Evolutionary conservation across 2,113 vertebrate species (phyloP).

Genomic region (Pygoscelis antarcticus): DNA sequence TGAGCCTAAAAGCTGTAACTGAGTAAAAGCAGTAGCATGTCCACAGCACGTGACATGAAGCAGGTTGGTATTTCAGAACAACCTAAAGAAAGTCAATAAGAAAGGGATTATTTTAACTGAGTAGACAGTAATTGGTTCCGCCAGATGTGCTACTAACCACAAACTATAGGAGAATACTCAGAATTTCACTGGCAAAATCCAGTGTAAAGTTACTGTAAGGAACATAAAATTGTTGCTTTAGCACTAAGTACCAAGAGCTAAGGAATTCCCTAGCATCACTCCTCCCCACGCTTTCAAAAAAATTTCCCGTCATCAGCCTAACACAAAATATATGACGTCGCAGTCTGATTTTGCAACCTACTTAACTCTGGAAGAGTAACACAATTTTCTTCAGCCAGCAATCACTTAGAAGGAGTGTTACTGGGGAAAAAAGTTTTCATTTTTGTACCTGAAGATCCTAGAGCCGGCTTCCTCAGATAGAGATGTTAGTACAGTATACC

Average conservation of each 20-base stretch:
- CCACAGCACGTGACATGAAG: background rate
- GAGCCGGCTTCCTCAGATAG: background rate
- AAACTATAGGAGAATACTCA: background rate
- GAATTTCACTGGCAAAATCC: background rate
- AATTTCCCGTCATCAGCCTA: background rate
- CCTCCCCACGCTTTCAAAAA: fast-evolving
- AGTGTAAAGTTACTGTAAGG: background rate
- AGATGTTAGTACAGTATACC: background rate
- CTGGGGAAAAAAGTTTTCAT: background rate
- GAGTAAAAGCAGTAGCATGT: background rate
- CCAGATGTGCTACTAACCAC: background rate
- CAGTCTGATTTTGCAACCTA: background rate
- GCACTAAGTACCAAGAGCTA: background rate
- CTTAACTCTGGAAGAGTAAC: background rate
- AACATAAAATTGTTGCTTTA: background rate
- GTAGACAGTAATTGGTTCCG: background rate
- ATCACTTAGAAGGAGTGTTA: background rate
- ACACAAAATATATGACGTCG: background rate
- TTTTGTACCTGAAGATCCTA: background rate
- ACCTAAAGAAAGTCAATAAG: background rate
- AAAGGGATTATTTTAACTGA: background rate
- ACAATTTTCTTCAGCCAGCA: background rate
- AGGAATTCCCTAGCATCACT: background rate
- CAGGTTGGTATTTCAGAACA: background rate
- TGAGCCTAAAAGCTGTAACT: background rate